Base-by-base conservation (phyloP, 2,797 vertebrate genomes). In the Lithobates pipiens region DNA sequence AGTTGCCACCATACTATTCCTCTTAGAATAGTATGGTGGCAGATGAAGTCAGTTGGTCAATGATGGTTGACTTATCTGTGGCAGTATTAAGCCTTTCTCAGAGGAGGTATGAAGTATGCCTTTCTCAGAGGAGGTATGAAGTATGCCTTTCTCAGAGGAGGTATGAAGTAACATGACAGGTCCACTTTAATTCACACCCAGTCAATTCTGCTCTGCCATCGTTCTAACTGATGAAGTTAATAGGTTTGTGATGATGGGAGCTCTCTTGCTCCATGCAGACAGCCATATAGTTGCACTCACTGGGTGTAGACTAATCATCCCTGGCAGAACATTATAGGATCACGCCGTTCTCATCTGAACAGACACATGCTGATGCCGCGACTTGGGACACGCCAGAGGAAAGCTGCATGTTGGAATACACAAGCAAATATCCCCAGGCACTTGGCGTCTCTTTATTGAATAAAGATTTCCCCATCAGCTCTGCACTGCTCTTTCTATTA, bases 401-500 rank as follows among this genome's bases (percentile, higher is more conserved):
- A 21, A 77, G 61, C n/a, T 21, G 25, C 5, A 27, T 27, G 4
- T 27, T 42, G n/a, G 23, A 67, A 18, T n/a, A 61, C 54, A 65
- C 61, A 79, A 23, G 46, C 18, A 70, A 39, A 39, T 8, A 61
- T 25, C 63, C 32, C 65, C 78, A 25, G 46, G 21, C 79, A 15
- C 34, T 54, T 61, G 69, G 21, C 69, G 27, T 10, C 32, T 81
- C 50, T 80, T 80, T 39, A 81, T 73, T 81, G 57, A 71, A 54
- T 18, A 29, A 6, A 61, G 69, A 39, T 61, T 27, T 29, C 7
- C 7, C 70, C 34, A 70, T 61, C n/a, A 25, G 18, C 29, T 23
- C 44, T 8, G 1, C 44, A 36, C 15, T 57, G 21, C 42, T 72
- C 34, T 21, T 42, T 42, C 32, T 18, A 21, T 36, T 73, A 81